Conservation (phyloP, 2,113 vertebrate species). For the Microcebus murinus region DNA sequence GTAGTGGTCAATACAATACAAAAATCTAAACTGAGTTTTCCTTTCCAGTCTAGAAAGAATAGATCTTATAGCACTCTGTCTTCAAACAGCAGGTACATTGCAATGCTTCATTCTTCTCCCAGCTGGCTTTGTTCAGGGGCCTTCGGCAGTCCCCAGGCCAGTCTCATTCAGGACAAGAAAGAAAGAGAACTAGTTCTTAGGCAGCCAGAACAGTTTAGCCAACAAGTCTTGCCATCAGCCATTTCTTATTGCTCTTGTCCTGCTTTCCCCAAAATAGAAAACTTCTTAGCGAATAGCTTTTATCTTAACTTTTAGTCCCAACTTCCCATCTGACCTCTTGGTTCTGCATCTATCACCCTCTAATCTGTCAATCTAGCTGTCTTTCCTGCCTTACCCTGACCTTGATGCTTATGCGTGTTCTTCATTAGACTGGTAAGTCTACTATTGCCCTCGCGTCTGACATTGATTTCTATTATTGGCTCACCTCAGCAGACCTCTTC, state of each 20-base stretch:
- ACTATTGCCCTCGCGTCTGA: neutral
- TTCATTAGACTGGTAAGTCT: neutral
- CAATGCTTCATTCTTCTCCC: neutral
- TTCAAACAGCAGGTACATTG: neutral
- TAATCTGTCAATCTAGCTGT: neutral
- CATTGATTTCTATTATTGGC: neutral
- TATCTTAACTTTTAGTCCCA: neutral
- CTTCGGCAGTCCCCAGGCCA: accelerated
- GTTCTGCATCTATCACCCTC: neutral
- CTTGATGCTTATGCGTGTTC: neutral
- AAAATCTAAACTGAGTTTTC: neutral
- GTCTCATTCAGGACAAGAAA: neutral
- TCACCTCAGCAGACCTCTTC: neutral
- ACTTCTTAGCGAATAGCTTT: neutral
- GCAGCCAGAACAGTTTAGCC: neutral
- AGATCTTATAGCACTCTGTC: neutral
- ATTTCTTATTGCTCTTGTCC: neutral
- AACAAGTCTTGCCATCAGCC: neutral
- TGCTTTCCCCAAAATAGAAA: neutral
- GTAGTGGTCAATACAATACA: neutral
- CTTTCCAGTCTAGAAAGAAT: neutral
- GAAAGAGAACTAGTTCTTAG: neutral
- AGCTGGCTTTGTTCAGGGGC: neutral
- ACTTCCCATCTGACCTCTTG: neutral
- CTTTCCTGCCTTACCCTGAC: neutral